phyloP scores from a whole-genome alignment of 2,888 invertebrate species.

The Xylophagus ater region DNA sequence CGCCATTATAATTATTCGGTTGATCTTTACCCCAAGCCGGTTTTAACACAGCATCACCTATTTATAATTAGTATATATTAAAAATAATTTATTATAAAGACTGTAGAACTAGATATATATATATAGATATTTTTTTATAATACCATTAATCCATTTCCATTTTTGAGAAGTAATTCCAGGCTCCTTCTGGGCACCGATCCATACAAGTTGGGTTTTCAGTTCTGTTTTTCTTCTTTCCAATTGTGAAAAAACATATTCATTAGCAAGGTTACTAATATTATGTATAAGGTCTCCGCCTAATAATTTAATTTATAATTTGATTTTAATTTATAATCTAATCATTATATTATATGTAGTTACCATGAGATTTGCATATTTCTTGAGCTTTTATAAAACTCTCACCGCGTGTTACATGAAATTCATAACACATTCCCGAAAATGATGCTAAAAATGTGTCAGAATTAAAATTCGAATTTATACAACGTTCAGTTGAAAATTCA shows the following conservation, averaged over 20 bases:
- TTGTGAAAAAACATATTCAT: constrained; percentile 54
- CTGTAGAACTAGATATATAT: background rate
- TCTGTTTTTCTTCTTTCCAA: constrained; percentile 67
- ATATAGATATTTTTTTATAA: too few relatives aligned
- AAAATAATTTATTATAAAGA: background rate
- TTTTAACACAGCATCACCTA: constrained; percentile 65
- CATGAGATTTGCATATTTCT: constrained; percentile 59
- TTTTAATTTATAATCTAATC: too few relatives aligned
- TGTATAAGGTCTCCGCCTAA: constrained; percentile 37
- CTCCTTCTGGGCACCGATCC: constrained; percentile 86
- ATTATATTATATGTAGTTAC: too few relatives aligned
- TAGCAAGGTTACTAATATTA: constrained; percentile 36
- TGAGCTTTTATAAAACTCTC: constrained; percentile 74
- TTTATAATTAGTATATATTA: constrained; percentile 8
- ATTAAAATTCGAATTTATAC: constrained; percentile 59
- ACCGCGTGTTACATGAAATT: constrained; percentile 72
- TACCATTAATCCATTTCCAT: constrained; percentile 87
- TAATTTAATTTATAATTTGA: too few relatives aligned
- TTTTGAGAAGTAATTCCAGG: constrained; percentile 69
- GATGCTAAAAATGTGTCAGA: constrained; percentile 73
- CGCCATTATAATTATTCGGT: constrained; percentile 90
- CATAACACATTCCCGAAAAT: constrained; percentile 79
- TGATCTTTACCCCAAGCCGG: constrained; percentile 90
- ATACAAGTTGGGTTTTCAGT: constrained; percentile 75
- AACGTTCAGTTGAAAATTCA: constrained; percentile 78